Evolutionary conservation across 2,888 invertebrate genomes (phyloP).

Genomic region (Zaprionus obscuricornis): DNA sequence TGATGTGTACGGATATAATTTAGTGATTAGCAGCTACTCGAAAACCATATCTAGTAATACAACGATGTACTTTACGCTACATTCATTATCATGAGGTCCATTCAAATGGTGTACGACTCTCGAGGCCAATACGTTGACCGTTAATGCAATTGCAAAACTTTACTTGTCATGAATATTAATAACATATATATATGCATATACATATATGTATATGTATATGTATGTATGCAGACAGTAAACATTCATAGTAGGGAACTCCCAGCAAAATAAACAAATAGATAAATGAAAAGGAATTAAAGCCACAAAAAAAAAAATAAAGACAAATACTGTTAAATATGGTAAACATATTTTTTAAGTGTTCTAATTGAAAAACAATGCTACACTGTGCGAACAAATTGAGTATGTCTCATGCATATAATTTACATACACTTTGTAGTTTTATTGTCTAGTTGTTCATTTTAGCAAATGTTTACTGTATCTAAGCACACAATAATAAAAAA

Average conservation of each 20-base stretch:
- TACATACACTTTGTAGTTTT: no score
- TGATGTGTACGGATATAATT: constrained; percentile 38
- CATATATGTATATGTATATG: neutral
- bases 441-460: no score
- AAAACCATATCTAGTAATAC: constrained; percentile 2
- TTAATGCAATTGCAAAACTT: constrained; percentile 60
- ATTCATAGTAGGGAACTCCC: neutral
- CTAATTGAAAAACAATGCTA: no score
- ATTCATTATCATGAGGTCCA: constrained; percentile 26
- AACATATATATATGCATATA: constrained; percentile 32
- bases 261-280: no score
- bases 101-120: constrained; percentile 27
- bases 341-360: no score
- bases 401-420: no score
- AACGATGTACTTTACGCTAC: constrained; percentile 1
- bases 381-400: no score
- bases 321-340: no score
- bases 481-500: no score
- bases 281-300: no score
- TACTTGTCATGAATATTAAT: constrained; percentile 58
- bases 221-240: neutral
- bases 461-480: no score
- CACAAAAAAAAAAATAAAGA: no score
- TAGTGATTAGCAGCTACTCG: constrained; percentile 32
- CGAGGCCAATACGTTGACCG: constrained; percentile 53